phyloP scores from a whole-genome alignment of 1,140 invertebrate species.

The Philotrypesis tridentata region DNA sequence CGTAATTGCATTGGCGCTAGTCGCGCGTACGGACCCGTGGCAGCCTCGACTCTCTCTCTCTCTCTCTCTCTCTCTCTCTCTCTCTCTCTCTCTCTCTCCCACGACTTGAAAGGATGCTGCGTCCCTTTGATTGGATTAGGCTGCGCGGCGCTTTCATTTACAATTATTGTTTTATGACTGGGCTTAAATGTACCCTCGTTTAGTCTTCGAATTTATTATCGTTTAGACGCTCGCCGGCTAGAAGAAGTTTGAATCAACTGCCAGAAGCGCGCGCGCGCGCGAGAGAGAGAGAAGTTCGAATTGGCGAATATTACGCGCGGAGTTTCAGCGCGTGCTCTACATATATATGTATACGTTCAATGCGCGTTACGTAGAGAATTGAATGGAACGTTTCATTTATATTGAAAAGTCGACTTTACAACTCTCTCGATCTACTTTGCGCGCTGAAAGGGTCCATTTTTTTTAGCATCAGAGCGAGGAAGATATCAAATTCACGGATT shows the following conservation, averaged over 20 bases:
- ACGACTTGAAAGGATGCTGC: slow-evolving; percentile 3
- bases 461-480: too few species aligned
- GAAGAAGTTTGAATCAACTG: too few species aligned
- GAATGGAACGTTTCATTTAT: not conserved
- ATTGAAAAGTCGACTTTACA: not conserved
- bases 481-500: not conserved
- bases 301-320: too few species aligned
- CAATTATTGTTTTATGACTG: slow-evolving; percentile 1
- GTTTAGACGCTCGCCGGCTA: not conserved
- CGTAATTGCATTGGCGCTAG: not conserved
- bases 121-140: slow-evolving; percentile 24
- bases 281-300: too few species aligned
- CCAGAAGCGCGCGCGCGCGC: too few species aligned
- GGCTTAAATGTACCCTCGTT: not conserved
- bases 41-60: too few species aligned
- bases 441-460: not conserved
- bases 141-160: slow-evolving; percentile 1
- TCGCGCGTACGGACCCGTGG: not conserved
- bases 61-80: not conserved
- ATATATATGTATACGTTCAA: too few species aligned
- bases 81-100: not conserved
- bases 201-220: not conserved
- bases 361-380: too few species aligned
- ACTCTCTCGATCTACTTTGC: too few species aligned
- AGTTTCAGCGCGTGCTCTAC: too few species aligned